Base-by-base conservation (phyloP, 35 echinoderm and acorn worm genomes). In the Eucidaris tribuloides region DNA sequence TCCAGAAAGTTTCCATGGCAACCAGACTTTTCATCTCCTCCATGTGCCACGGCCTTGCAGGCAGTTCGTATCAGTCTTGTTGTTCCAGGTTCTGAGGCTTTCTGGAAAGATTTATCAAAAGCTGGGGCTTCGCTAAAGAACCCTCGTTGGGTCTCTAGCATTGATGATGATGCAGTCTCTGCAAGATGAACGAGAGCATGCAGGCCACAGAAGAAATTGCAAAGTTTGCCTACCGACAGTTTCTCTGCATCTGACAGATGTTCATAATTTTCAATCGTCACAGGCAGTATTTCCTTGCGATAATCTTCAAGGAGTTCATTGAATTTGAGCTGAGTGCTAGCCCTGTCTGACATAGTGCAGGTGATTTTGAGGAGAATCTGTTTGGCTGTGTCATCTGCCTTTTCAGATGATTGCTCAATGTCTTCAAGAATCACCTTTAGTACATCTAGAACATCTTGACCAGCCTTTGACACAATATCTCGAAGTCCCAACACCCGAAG, bases 21-120 rank as follows among this genome's bases (percentile, higher is more conserved):
- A 0, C 87, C 87, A 74, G 37, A 49, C 28, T 82, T 71, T 58
- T 82, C 42, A 59, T 89, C 87, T 19, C 87, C 87, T 20, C 79
- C 65, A 23, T 60, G 11, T 42, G 79, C 40, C 3, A 89, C 19
- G 5, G 87, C 87, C 61, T 82, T 82, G 62, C 79, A 89, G 19
- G 46, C 79, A 24, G 78, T 89, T 58, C 65, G n/a, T 1, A 89
- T 64, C 43, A 89, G 41, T 55, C 87, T 79, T 76, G 52, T 65
- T 36, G 87, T 82, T 39, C 78, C 79, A 13, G 87, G 65, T 54
- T 89, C 87, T 32, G 24, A 42, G 1, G 17, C 14, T 35, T 88
- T 80, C 58, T 20, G 7, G 59, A 88, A 77, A 28, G 63, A 55
- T 54, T 37, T 76, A 58, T 78, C 68, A 33, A 86, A 29, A 4